These are phyloP conservation scores for Parnassius mnemosyne DNA, from an alignment of 2,888 invertebrate species.

Conservation along the genomic window DNA sequence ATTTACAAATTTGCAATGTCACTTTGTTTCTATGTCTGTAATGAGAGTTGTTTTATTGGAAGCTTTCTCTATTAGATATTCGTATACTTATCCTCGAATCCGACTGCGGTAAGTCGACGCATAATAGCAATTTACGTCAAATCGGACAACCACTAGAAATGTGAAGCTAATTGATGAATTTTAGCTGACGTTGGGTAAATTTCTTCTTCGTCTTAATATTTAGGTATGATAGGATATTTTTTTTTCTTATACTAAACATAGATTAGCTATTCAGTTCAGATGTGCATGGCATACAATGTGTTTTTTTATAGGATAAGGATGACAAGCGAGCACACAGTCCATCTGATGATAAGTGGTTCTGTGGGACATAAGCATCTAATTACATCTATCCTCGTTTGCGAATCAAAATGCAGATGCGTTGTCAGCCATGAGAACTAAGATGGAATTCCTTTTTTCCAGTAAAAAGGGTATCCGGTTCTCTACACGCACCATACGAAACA, in stretches of 20 bases:
- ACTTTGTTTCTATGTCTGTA: constrained; percentile 54
- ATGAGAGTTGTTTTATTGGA: constrained; percentile 68
- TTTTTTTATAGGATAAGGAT: not conserved
- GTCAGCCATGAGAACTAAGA: too few relatives aligned
- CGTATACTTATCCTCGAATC: constrained; percentile 30
- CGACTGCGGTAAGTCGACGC: constrained; percentile 14
- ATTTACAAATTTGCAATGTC: constrained; percentile 66
- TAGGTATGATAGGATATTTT: constrained; percentile 1
- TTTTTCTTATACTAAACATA: not conserved
- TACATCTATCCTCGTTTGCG: too few relatives aligned
- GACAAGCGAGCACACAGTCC: too few relatives aligned
- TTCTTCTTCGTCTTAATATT: constrained; percentile 13
- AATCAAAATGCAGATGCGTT: too few relatives aligned
- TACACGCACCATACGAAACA: too few relatives aligned
- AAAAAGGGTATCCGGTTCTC: too few relatives aligned
- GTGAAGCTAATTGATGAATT: constrained; percentile 29
- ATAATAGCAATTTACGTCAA: constrained; percentile 33
- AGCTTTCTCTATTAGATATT: constrained; percentile 61
- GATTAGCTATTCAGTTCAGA: constrained; percentile 2
- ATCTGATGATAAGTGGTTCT: too few relatives aligned
- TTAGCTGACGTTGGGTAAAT: constrained; percentile 16
- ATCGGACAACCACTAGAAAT: constrained; percentile 31
- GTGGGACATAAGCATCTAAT: too few relatives aligned
- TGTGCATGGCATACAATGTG: constrained; percentile 8
- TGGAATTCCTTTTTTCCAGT: too few relatives aligned